Conservation (phyloP, 2,113 vertebrate genomes). For the Epinephelus cyanopodus region DNA sequence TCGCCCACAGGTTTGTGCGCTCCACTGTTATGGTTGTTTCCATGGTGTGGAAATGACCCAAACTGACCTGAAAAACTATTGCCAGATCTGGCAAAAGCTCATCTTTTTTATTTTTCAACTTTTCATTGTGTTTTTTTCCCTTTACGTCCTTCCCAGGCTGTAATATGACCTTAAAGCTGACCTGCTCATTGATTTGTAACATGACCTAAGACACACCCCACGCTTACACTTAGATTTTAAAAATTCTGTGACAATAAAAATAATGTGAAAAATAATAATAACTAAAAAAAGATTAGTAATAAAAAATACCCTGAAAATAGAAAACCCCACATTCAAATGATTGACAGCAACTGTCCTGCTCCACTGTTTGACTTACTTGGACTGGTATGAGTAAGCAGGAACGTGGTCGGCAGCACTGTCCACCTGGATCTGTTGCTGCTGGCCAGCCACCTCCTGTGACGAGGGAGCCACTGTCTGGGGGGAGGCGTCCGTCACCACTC, state of each 20-base stretch:
- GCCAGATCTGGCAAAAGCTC: too few relatives aligned
- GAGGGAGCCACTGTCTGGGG: constrained; percentile 95
- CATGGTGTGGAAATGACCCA: too few relatives aligned
- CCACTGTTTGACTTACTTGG: constrained; percentile 88
- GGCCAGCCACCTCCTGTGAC: constrained; percentile 93
- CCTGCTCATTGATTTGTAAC: not conserved
- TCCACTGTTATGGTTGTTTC: too few relatives aligned
- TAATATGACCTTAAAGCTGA: not conserved
- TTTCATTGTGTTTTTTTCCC: too few relatives aligned
- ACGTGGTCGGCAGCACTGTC: constrained; percentile 92
- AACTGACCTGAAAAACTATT: too few relatives aligned
- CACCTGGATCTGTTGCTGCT: constrained; percentile 96
- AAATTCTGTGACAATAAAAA: not conserved
- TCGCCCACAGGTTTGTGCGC: too few relatives aligned
- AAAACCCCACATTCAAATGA: not conserved
- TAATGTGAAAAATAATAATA: not conserved
- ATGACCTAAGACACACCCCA: not conserved
- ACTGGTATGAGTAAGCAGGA: constrained; percentile 95
- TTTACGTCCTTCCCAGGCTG: too few relatives aligned
- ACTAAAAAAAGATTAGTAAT: not conserved
- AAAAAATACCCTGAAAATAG: not conserved
- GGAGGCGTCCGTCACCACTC: constrained; percentile 95
- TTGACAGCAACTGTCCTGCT: not conserved
- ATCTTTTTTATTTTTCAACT: too few relatives aligned
- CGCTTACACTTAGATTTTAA: too few relatives aligned